Evolutionary conservation across 2,797 vertebrate genomes (phyloP).

Genomic region (Chrysocyon brachyurus): DNA sequence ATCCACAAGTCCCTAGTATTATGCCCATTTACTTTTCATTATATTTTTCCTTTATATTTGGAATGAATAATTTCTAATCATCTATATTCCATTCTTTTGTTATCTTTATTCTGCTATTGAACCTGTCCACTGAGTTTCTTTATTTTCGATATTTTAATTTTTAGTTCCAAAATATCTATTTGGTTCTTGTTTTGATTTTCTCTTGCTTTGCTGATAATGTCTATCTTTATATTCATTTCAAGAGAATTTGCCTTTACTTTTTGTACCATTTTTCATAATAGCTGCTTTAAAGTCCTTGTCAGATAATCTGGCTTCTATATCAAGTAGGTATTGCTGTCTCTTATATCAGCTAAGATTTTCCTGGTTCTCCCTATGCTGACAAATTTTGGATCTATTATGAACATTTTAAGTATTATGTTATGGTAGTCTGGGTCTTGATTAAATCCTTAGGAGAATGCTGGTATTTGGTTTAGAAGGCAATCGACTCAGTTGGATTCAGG

Average conservation of each 20-base stretch:
- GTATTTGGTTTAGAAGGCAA: conserved; percentile 66
- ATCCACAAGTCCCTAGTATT: not conserved
- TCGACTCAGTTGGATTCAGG: conserved; percentile 53
- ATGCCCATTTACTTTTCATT: not conserved
- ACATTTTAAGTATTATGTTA: conserved; percentile 35
- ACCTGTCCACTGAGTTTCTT: not conserved
- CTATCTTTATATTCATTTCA: conserved; percentile 26
- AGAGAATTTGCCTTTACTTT: conserved; percentile 30
- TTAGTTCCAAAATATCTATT: conserved; percentile 27
- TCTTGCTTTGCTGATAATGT: not conserved
- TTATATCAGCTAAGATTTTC: not conserved
- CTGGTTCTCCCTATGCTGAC: not conserved
- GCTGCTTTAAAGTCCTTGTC: not conserved
- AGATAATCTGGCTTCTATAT: not conserved
- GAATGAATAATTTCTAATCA: not conserved
- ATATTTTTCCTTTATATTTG: not conserved
- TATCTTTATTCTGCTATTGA: not conserved
- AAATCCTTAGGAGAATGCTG: conserved; percentile 49
- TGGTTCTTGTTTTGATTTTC: not conserved
- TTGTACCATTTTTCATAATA: conserved; percentile 49
- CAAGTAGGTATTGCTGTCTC: not conserved
- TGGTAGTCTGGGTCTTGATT: conserved; percentile 35
- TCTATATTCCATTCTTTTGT: not conserved
- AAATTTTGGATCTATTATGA: not conserved
- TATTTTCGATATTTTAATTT: conserved; percentile 16